Evolutionary conservation across 2,888 invertebrate species (phyloP), one percentile per base, ranked within the genome.

Genomic region (Agriopis leucophaearia): DNA sequence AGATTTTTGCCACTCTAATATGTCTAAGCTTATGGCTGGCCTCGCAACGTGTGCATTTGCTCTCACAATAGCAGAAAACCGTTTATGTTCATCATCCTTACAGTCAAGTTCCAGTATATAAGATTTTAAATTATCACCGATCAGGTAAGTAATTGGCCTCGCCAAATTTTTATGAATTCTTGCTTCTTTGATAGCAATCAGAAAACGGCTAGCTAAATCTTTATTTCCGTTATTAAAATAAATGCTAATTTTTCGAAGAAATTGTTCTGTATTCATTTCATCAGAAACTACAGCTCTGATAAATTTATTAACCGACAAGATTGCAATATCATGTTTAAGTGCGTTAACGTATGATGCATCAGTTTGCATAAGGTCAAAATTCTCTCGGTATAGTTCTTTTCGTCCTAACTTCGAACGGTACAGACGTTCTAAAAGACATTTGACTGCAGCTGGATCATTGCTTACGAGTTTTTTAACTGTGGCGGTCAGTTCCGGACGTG

Each of bases 341-440:
- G 79, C 87, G 66, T 91, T 91, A 0, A 87, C 5, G 52, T 86
- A 87, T 0, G 88, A 84, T 8, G 75, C 82, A 55, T 84, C 80
- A n/a, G 80, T 81, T 48, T 83, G 79, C 4, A 78, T 74, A 0
- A 86, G 66, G 1, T 70, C 64, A 59, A 90, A 85, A 35, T 85
- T 83, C 48, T 82, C 79, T 4, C 57, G 67, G 18, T 85, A 75
- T 3, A 91, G 73, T 56, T 81, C 76, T 44, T 81, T 82, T 8
- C 90, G 85, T 8, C 82, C 86, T 13, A 85, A 71, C 16, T 76
- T 77, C 0, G 74, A 71, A 0, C 81, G 27, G 64, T 77, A 90
- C 0, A 89, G 55, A 4, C 81, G 76, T 2, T 57, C 27, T 0
- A 89, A 65, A 40, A 90, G 60, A 13, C 56, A 36, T 35, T 65